phyloP scores from a whole-genome alignment of 2,888 invertebrate genomes.

The Gasteruption jaculator region DNA sequence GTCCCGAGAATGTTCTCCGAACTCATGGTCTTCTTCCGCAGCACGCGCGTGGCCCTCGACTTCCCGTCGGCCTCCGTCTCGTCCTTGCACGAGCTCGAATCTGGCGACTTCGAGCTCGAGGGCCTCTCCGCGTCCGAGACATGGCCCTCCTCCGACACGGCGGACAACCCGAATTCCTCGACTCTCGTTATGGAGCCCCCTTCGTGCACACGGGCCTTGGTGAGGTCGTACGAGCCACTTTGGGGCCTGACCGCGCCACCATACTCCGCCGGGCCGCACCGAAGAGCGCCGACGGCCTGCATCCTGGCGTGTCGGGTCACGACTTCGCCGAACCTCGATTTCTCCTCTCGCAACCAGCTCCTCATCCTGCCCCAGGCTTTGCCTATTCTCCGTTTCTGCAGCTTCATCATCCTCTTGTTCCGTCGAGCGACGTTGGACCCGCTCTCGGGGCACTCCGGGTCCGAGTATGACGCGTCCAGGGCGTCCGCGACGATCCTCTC shows the following conservation, averaged over 20 bases:
- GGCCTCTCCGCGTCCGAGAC: conserved; percentile 20
- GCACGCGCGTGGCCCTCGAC: neutral
- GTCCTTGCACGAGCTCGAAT: conserved; percentile 12
- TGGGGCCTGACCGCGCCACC: conserved; percentile 14
- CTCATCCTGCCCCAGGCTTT: conserved; percentile 44
- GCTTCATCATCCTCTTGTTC: conserved; percentile 3
- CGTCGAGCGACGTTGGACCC: no score
- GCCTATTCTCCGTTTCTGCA: conserved; percentile 30
- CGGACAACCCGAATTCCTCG: conserved; percentile 38
- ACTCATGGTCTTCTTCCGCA: conserved; percentile 31
- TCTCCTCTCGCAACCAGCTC: conserved; percentile 43
- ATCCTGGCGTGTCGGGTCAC: conserved; percentile 40
- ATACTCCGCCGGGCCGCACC: conserved; percentile 20
- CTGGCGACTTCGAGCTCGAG: conserved; percentile 8
- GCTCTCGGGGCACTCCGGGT: conserved; percentile 31
- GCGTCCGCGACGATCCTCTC: conserved; percentile 16
- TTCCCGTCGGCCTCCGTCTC: neutral
- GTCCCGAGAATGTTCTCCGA: conserved; percentile 31
- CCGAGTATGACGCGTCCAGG: conserved; percentile 30
- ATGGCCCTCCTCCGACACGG: conserved; percentile 31
- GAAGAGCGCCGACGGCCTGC: conserved; percentile 38
- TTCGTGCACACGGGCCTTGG: conserved; percentile 31
- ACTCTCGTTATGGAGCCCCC: conserved; percentile 33
- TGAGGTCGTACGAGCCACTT: conserved; percentile 41
- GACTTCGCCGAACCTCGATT: conserved; percentile 37